Percentiles rank a stretch among this genome's conserved stretches.
Conservation (phyloP, 2,113 vertebrate species). For the cattle (Bos taurus) region ARS-UCD2.0 NC_037331.1:4728001-4728500, state of each 20-base stretch:
- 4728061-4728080: not conserved
- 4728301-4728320: not conserved
- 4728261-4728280: not conserved
- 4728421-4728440: accelerated
- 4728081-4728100: not conserved
- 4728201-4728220: not conserved
- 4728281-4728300: not conserved
- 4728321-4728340: not conserved
- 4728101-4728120: not conserved
- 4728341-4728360: not conserved
- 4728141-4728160: not conserved
- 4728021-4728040: not conserved
- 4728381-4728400: not conserved
- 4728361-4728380: not conserved
- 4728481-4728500: too few relatives aligned
- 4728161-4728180: not conserved
- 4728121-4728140: not conserved
- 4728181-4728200: not conserved
- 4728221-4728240: not conserved
- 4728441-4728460: not conserved
- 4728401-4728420: not conserved
- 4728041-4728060: not conserved
- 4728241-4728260: not conserved
- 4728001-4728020: not conserved
- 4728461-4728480: not conserved